Base-by-base conservation (phyloP, 2,888 invertebrate genomes). In the Heliconius aoede region DNA sequence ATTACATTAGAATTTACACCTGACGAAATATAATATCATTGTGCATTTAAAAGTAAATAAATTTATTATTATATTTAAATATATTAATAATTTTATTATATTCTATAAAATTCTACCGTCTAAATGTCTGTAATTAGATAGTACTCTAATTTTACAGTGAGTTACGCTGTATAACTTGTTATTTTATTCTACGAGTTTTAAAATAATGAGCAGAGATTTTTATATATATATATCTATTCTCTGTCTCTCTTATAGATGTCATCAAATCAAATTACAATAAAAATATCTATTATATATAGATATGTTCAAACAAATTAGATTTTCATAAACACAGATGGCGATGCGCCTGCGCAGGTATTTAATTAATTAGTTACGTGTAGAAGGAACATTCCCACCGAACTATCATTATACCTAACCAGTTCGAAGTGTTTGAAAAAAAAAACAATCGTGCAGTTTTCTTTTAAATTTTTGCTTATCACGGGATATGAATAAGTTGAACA, bases 331-430 rank as follows among this genome's bases (percentile, higher is more conserved):
- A 51, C 24, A 60, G 18, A 26, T 58, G 51, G 67, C 51, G 67
- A 65, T 67, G 76, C 60, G 61, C 76, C 76, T 75, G 79, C 73
- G 78, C 82, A 84, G 82, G 83, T 85, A 85, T 86, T 82, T 85
- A 85, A 86, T 86, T 88, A 90, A 90, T 89, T 90, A 88, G 65
- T 74, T 74, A 72, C 21, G 67, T 46, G 80, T 80, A 79, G 83
- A 80, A 82, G 84, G 84, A 84, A 84, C 83, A 84, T 82, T 82
- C 81, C 80, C 76, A 77, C 77, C 65, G 71, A 72, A 51, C 76
- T 80, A 79, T 80, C 87, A 85, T 85, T 84, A 84, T 81, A n/a
- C n/a, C n/a, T n/a, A 87, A 89, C 84, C 84, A 79, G 84, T 85
- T 81, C 78, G 80, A 73, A 80, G 82, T 81, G 81, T 81, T 82